These are phyloP conservation scores for Holcopasites calliopsidis DNA, from an alignment of 1,140 invertebrate genomes.

Conservation along the genomic window DNA sequence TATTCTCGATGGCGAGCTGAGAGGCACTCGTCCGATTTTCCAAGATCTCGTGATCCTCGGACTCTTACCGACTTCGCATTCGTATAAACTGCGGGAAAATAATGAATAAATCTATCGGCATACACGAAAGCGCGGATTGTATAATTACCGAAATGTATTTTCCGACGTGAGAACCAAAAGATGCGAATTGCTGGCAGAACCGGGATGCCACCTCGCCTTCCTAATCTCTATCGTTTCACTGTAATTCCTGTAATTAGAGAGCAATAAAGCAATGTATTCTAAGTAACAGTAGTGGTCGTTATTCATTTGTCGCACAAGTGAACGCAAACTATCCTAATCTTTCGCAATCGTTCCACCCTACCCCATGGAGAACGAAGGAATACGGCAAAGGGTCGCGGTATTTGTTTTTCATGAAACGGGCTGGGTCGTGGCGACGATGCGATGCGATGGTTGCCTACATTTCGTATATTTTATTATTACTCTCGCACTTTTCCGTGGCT, in stretches of 20 bases:
- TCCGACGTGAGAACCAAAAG: conserved; percentile 90
- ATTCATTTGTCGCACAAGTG: too few species aligned
- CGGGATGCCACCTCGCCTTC: conserved; percentile 90
- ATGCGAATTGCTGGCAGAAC: conserved; percentile 87
- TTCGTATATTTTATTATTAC: conserved; percentile 75
- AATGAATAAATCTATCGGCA: not conserved
- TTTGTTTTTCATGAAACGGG: conserved; percentile 57
- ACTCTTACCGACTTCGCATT: conserved; percentile 73
- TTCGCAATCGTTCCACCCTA: conserved; percentile 51
- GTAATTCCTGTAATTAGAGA: conserved; percentile 78
- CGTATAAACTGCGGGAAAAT: conserved; percentile 74
- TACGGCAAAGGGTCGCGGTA: conserved; percentile 47
- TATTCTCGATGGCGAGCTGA: conserved; percentile 77
- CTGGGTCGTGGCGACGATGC: conserved; percentile 46
- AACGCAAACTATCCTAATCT: conserved; percentile 45
- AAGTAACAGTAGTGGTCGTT: conserved; percentile 12
- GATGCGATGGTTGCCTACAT: conserved; percentile 64
- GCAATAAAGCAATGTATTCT: not conserved
- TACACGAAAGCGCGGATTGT: not conserved
- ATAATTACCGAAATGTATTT: conserved; percentile 87
- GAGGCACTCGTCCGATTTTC: conserved; percentile 80
- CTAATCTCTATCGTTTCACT: conserved; percentile 82
- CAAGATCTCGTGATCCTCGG: conserved; percentile 80
- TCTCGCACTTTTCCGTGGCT: conserved; percentile 70
- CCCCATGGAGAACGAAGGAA: conserved; percentile 51